Percentiles rank a stretch among this genome's conserved stretches.
These are phyloP conservation scores for Macrocentrus cingulum DNA, from an alignment of 1,140 invertebrate genomes.

Conservation along the genomic window DNA sequence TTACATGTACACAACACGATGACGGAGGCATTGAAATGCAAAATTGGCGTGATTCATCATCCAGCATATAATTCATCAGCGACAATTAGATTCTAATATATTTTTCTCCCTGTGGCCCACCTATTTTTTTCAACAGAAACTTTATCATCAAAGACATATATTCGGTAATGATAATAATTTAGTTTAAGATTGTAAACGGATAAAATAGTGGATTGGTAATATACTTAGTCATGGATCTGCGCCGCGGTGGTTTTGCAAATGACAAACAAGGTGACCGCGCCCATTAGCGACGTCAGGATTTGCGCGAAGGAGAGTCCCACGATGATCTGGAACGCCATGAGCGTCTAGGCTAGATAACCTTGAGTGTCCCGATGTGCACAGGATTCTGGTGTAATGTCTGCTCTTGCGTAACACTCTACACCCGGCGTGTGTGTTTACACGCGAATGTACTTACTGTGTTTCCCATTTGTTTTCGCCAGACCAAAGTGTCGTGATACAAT, in stretches of 20 bases:
- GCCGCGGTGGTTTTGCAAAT: neutral
- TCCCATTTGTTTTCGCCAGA: neutral
- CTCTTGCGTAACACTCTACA: conserved; percentile 12
- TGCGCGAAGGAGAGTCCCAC: conserved; percentile 45
- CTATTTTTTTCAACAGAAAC: too few species aligned
- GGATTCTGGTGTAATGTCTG: conserved; percentile 4
- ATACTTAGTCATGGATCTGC: too few species aligned
- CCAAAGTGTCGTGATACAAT: too few species aligned
- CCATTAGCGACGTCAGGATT: conserved; percentile 32
- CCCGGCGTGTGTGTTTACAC: neutral
- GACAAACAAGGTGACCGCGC: conserved; percentile 39
- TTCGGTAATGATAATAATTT: too few species aligned
- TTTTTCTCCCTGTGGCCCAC: too few species aligned
- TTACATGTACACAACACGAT: conserved; percentile 12
- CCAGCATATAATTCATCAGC: neutral
- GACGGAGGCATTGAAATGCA: conserved; percentile 20
- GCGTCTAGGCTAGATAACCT: conserved; percentile 31
- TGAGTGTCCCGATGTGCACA: conserved; percentile 26
- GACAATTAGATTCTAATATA: too few species aligned
- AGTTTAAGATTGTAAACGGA: too few species aligned
- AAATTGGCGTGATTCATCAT: conserved; percentile 21
- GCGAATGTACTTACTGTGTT: neutral
- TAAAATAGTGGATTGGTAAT: too few species aligned
- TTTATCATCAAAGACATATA: too few species aligned
- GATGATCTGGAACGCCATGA: conserved; percentile 50